Base-by-base conservation (phyloP, 2,113 vertebrate species). In the Epinephelus cyanopodus region DNA sequence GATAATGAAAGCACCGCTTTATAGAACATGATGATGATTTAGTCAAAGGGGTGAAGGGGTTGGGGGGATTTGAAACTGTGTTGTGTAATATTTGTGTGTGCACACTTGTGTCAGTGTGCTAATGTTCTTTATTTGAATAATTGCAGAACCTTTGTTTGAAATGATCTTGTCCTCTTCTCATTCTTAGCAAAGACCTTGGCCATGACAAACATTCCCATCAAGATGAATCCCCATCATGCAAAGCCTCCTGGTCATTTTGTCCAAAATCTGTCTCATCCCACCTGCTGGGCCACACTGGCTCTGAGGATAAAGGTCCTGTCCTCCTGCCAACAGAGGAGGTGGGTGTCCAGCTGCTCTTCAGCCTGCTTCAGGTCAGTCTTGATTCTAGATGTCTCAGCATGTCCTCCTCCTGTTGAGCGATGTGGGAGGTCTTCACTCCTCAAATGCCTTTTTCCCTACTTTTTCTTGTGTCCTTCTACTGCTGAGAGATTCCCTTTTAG, bases 341-440 rank as follows among this genome's bases (percentile, higher is more conserved):
- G 65, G 63, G 81, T 84, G 70, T 90, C 68, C 90, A 90, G 90
- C 89, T 92, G 91, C 77, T 87, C 67, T 45, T 73, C 77, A 71
- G 85, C 23, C 81, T 57, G 42, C 63, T 58, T 53, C 50, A 81
- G 54, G 50, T 87, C 85, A 86, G 61, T 57, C 37, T 45, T 64
- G 54, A 82, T 56, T 47, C 74, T 77, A 27, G 23, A 72, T 29
- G 54, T 73, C 56, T 74, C 64, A 90, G 74, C 70, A 74, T 50
- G 42, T 63, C 53, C 37, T 71, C 42, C 14, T 47, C 50, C 63
- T 69, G 17, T 57, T 77, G 6, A 76, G 60, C 57, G 0, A 65
- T 15, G 42, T 69, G 45, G 67, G 72, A 61, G 60, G 75, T 84
- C 29, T 64, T 73, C 17, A 77, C 29, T 67, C 39, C 25, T 75